These are phyloP conservation scores for Leptodactylus fuscus DNA, from an alignment of 2,113 vertebrate species.

Conservation along the genomic window DNA sequence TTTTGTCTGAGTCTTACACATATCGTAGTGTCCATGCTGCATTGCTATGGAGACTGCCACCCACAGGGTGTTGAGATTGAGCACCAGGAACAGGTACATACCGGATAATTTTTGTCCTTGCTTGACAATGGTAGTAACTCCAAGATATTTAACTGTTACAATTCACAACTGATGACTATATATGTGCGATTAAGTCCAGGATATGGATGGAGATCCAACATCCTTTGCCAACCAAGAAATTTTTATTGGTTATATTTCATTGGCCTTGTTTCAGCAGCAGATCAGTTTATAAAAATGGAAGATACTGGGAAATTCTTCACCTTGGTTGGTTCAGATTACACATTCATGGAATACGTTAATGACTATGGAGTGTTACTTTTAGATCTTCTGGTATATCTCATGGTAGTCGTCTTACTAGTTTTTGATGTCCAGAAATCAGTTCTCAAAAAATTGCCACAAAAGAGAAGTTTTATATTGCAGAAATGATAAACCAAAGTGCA, in stretches of 20 bases:
- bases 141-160: slow-evolving; percentile 66
- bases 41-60: slow-evolving; percentile 85
- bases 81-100: slow-evolving; percentile 89
- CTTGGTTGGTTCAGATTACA: background rate
- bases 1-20: slow-evolving; percentile 95
- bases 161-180: slow-evolving; percentile 58
- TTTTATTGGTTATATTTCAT: background rate
- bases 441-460: slow-evolving; percentile 6
- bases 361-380: background rate
- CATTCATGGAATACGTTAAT: background rate
- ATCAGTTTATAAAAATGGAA: background rate
- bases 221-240: slow-evolving; percentile 62
- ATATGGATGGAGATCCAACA: slow-evolving; percentile 76
- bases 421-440: slow-evolving; percentile 15
- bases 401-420: background rate
- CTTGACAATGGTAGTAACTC: slow-evolving; percentile 2
- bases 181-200: slow-evolving; percentile 62
- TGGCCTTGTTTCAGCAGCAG: background rate
- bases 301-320: background rate
- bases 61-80: slow-evolving; percentile 91
- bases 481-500: slow-evolving; percentile 46
- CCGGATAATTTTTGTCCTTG: slow-evolving; percentile 65
- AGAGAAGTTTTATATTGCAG: slow-evolving; percentile 15
- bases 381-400: background rate
- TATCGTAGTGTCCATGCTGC: slow-evolving; percentile 96